Evolutionary conservation across 2,888 invertebrate genomes (phyloP), one percentile per base, ranked within the genome.

Genomic region (Pterobdella sp.): DNA sequence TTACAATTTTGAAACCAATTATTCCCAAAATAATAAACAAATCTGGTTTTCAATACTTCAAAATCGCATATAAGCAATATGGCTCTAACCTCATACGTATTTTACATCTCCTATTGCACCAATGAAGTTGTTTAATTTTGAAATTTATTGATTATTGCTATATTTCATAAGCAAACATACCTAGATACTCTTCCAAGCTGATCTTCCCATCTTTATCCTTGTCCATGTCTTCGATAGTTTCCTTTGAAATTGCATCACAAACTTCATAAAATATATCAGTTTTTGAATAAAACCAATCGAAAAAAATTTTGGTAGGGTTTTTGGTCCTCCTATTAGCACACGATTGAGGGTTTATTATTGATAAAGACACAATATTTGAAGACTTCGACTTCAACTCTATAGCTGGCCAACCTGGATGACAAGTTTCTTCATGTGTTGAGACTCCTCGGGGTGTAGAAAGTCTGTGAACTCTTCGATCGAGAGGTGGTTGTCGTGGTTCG

Each of bases 191-290:
- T 14, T 89, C 88, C 3, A 94, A 81, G 0, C 94, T 94, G 76
- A 98, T 89, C 83, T 90, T 91, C 18, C 94, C 94, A 85, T 98
- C 96, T 82, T 89, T 89, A 84, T 98, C 91, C 81, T 93, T 95
- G 84, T 98, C 98, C 78, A 98, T 92, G 81, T 98, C 97, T 82
- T 95, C 95, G 83, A 97, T 88, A 0, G 97, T 96, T 86, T 98
- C 98, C 81, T 84, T 22, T 77, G 75, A 71, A 72, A 72, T 67
- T 49, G 14, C n/a, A 49, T 14, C n/a, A 18, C n/a, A 49, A 49
- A 49, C 52, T 18, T 49, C n/a, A 49, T 49, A 18, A 18, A 49
- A 49, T 49, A 49, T 18, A 49, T n/a, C 14, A 49, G n/a, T 49
- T 14, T 49, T 49, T 49, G 14, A 14, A 49, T 49, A n/a, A 49